phyloP scores from a whole-genome alignment of 2,888 invertebrate genomes.

The Mongoloraphidia duomilia region DNA sequence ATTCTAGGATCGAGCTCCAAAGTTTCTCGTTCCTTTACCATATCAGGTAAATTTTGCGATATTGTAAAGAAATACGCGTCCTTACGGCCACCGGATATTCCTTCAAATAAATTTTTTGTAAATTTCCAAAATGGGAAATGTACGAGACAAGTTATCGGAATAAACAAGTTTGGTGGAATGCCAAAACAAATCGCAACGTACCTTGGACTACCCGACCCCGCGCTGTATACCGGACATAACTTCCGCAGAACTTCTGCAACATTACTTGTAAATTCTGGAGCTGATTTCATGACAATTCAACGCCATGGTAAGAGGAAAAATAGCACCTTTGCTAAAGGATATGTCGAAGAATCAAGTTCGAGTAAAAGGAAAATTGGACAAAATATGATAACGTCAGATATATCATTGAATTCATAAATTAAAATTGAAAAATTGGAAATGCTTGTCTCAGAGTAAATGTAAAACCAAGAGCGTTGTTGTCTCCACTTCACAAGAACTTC shows the following conservation, averaged over 20 bases:
- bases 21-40: no score
- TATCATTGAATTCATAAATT: no score
- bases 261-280: background rate
- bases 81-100: background rate
- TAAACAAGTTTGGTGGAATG: background rate
- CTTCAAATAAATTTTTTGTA: background rate
- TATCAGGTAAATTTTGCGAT: background rate
- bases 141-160: background rate
- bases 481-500: no score
- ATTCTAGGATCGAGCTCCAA: no score
- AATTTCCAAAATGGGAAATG: conserved; percentile 1
- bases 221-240: background rate
- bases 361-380: no score
- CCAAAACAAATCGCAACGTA: background rate
- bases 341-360: background rate
- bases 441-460: no score
- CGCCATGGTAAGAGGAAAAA: background rate
- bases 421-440: no score
- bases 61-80: background rate
- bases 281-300: background rate
- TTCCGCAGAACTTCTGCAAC: background rate
- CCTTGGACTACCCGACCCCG: background rate
- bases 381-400: no score
- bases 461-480: no score
- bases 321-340: background rate